phyloP scores from a whole-genome alignment of 2,797 vertebrate species.

The Phylloscopus collybita region DNA sequence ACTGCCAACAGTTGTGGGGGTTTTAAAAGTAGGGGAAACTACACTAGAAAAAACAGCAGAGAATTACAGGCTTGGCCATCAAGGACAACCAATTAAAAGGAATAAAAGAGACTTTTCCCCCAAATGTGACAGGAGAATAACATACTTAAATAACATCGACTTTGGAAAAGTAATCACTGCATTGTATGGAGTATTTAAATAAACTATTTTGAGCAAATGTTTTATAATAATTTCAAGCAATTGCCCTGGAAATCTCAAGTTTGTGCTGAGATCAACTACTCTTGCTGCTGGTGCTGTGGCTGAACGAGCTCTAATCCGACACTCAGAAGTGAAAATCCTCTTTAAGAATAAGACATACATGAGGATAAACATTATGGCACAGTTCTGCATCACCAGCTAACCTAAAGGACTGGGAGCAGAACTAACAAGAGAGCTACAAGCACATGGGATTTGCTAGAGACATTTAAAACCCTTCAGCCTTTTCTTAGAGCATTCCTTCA shows the following conservation, averaged over 20 bases:
- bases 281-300: not conserved
- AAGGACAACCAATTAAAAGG: not conserved
- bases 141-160: not conserved
- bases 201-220: not conserved
- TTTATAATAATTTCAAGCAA: slow-evolving; percentile 55
- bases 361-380: slow-evolving; percentile 12
- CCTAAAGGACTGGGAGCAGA: not conserved
- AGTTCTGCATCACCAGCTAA: not conserved
- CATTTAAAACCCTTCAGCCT: not conserved
- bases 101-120: not conserved
- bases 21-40: not conserved
- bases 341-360: slow-evolving; percentile 37
- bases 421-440: not conserved
- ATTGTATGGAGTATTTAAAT: not conserved
- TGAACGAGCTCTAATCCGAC: slow-evolving; percentile 56
- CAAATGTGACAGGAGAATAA: not conserved
- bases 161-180: not conserved
- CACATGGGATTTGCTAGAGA: not conserved
- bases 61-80: not conserved
- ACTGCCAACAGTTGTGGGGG: too few relatives aligned
- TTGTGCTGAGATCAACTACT: slow-evolving; percentile 44
- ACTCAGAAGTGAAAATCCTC: slow-evolving; percentile 44
- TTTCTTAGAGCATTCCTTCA: not conserved
- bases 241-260: slow-evolving; percentile 45
- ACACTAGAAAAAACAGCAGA: not conserved